phyloP scores from a whole-genome alignment of 1,140 invertebrate genomes.

The Brachystomella parvula region DNA sequence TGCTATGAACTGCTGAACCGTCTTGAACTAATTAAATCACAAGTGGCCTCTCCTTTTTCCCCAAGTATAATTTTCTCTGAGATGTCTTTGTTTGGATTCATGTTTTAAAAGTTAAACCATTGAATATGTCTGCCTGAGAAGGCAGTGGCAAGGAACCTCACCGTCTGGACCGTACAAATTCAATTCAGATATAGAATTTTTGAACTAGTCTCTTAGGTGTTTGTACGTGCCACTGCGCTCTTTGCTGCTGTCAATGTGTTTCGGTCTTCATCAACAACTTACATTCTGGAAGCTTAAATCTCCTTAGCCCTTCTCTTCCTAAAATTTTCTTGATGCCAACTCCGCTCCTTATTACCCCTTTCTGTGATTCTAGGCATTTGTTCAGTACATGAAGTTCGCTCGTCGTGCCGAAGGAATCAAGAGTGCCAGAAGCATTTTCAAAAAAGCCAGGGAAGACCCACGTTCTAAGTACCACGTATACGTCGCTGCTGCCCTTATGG shows the following conservation, averaged over 20 bases:
- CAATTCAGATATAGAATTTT: not conserved
- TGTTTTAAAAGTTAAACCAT: too few relatives aligned
- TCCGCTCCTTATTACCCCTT: too few relatives aligned
- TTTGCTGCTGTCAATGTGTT: not conserved
- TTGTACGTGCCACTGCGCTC: not conserved
- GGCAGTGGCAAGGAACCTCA: conserved; percentile 3
- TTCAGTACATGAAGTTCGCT: conserved; percentile 99
- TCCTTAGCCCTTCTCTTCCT: too few relatives aligned
- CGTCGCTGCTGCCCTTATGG: conserved; percentile 94
- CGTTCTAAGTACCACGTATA: conserved; percentile 85
- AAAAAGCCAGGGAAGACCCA: conserved; percentile 84
- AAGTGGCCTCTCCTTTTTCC: not conserved
- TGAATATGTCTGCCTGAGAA: not conserved
- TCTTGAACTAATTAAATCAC: not conserved
- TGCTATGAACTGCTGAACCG: not conserved
- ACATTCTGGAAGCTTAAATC: too few relatives aligned
- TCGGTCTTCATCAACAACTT: too few relatives aligned
- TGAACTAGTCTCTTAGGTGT: not conserved
- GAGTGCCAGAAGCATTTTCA: conserved; percentile 87
- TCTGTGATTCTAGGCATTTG: conserved; percentile 76
- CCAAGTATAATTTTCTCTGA: not conserved
- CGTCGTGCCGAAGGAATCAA: conserved; percentile 95
- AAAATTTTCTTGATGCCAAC: too few relatives aligned
- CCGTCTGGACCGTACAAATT: too few relatives aligned
- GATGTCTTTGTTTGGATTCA: too few relatives aligned